Evolutionary conservation across 2,113 vertebrate genomes (phyloP).

Genomic region (human): DNA sequence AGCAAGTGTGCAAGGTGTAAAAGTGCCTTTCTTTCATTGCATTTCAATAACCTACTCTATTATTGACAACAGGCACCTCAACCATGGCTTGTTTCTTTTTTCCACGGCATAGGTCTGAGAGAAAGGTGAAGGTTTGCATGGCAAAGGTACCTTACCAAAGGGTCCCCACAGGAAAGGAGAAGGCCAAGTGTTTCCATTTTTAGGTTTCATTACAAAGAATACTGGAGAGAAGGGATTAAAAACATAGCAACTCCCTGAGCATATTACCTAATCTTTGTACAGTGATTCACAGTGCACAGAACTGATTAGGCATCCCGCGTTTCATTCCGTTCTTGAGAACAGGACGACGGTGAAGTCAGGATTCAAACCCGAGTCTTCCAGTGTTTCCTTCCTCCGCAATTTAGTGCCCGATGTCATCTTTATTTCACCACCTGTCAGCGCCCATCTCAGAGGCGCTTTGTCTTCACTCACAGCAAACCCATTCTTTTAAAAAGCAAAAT

Average conservation of each 20-base stretch:
- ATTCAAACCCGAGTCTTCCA: background rate
- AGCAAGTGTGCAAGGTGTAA: slow-evolving; percentile 23
- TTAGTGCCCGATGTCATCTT: rapidly evolving
- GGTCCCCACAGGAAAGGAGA: background rate
- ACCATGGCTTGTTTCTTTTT: background rate
- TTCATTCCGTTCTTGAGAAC: background rate
- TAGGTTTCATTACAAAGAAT: background rate
- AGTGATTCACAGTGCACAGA: background rate
- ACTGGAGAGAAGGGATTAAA: background rate
- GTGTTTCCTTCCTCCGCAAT: rapidly evolving
- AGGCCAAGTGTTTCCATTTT: background rate
- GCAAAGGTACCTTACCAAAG: background rate
- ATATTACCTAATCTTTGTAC: background rate
- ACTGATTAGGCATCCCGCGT: too few relatives aligned
- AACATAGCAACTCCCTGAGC: background rate
- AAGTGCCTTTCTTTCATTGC: slow-evolving; percentile 60
- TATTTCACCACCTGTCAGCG: too few relatives aligned
- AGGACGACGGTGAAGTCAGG: rapidly evolving
- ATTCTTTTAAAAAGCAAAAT: background rate
- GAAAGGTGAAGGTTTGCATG: background rate
- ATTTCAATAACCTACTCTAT: slow-evolving; percentile 66
- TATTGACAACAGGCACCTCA: slow-evolving; percentile 66
- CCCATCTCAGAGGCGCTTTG: background rate
- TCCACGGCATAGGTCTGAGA: background rate
- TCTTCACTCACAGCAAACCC: background rate